Conservation (phyloP, 2,888 invertebrate species). For the Andrena flavipes region DNA sequence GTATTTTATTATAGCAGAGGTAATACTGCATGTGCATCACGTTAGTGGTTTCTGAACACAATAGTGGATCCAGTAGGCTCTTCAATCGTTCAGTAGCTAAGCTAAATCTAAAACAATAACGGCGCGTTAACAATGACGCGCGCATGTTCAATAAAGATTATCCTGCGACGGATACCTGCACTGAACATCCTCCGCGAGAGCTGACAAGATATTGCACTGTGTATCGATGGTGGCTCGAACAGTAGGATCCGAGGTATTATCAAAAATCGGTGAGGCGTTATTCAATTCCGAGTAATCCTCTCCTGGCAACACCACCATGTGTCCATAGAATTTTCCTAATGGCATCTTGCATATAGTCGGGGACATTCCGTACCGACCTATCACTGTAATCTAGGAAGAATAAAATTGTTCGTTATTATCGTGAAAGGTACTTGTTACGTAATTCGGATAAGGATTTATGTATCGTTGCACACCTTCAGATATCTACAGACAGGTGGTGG, state of each 20-base stretch:
- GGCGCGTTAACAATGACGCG: not conserved
- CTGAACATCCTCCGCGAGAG: conserved; percentile 92
- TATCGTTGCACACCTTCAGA: conserved; percentile 89
- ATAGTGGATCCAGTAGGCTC: conserved; percentile 91
- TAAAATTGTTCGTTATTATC: conserved; percentile 22
- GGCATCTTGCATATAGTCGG: conserved; percentile 96
- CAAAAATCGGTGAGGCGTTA: conserved; percentile 74
- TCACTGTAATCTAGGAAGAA: conserved; percentile 91
- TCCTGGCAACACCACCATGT: conserved; percentile 90
- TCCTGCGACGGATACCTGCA: conserved; percentile 86
- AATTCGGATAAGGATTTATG: not conserved
- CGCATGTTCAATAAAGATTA: conserved; percentile 3
- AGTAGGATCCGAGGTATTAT: conserved; percentile 76
- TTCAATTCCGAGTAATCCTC: conserved; percentile 85
- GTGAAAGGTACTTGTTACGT: not conserved
- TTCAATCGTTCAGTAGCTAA: conserved; percentile 94
- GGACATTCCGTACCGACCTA: conserved; percentile 96
- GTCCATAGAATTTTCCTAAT: conserved; percentile 97
- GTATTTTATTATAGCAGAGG: conserved; percentile 86
- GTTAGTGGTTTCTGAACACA: conserved; percentile 93
- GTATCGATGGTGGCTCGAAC: conserved; percentile 85
- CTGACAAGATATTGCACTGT: conserved; percentile 89
- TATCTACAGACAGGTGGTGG: conserved; percentile 96
- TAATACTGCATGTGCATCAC: conserved; percentile 94
- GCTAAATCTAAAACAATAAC: conserved; percentile 85